phyloP scores from a whole-genome alignment of 2,888 invertebrate genomes.

The Myopa testacea region DNA sequence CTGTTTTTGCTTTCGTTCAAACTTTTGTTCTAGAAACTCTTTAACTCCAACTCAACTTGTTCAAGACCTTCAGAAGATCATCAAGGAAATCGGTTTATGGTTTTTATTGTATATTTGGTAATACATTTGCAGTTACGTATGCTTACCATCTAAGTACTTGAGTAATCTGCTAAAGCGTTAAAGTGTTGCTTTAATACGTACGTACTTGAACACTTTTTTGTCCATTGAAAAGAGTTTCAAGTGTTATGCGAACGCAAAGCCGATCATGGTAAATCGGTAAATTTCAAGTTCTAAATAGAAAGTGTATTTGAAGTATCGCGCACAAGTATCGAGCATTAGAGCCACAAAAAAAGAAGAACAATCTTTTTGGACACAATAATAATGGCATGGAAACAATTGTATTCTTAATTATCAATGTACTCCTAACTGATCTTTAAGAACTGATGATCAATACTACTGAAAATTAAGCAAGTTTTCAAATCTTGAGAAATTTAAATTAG shows the following conservation, averaged over 20 bases:
- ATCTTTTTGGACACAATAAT: too few relatives aligned
- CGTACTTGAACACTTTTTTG: not conserved
- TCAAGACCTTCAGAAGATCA: not conserved
- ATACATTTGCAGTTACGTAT: not conserved
- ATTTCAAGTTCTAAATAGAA: not conserved
- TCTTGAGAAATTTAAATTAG: too few relatives aligned
- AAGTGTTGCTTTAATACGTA: slow-evolving; percentile 10
- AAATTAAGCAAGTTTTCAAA: too few relatives aligned
- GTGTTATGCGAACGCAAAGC: slow-evolving; percentile 15
- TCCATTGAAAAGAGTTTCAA: slow-evolving; percentile 22
- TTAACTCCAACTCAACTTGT: not conserved
- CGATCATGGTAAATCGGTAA: not conserved
- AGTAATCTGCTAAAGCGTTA: not conserved
- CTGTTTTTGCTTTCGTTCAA: slow-evolving; percentile 1
- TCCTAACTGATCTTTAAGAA: too few relatives aligned
- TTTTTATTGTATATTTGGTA: not conserved
- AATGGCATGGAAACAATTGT: too few relatives aligned
- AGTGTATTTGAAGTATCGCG: not conserved
- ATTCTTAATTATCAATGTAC: too few relatives aligned
- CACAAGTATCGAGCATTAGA: not conserved
- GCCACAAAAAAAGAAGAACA: too few relatives aligned
- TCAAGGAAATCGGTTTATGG: slow-evolving; percentile 12
- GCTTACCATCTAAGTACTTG: not conserved
- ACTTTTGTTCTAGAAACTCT: not conserved
- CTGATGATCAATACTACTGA: too few relatives aligned